Evolutionary conservation across 2,113 vertebrate genomes (phyloP).

Genomic region (Antidorcas marsupialis): DNA sequence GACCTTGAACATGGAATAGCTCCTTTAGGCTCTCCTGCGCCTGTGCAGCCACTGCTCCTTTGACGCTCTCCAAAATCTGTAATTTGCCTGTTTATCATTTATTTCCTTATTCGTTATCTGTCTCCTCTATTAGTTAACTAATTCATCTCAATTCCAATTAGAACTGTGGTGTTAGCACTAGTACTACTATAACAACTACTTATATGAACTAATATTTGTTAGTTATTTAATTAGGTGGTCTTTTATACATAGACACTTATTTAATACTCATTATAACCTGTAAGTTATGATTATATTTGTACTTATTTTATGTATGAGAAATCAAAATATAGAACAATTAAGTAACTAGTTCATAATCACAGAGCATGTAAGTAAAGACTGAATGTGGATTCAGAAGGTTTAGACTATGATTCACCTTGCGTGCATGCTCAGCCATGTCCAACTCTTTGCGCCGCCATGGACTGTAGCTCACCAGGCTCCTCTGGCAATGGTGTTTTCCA

Average conservation of each 20-base stretch:
- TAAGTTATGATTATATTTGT: neutral
- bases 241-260: neutral
- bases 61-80: neutral
- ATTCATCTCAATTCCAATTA: neutral
- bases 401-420: neutral
- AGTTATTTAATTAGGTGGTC: neutral
- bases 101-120: neutral
- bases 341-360: neutral
- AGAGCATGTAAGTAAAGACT: neutral
- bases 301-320: neutral
- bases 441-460: accelerated
- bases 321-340: neutral
- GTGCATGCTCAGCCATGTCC: neutral
- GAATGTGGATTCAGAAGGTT: neutral
- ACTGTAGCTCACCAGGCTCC: neutral
- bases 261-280: neutral
- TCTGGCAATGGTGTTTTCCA: neutral
- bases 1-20: too few species aligned
- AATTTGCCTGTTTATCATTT: neutral
- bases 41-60: too few species aligned
- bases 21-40: too few species aligned
- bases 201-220: neutral
- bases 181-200: neutral
- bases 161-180: neutral
- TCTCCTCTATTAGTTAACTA: neutral